These are phyloP conservation scores for Smutsia temminckii DNA, from an alignment of 2,797 vertebrate species.

Conservation along the genomic window DNA sequence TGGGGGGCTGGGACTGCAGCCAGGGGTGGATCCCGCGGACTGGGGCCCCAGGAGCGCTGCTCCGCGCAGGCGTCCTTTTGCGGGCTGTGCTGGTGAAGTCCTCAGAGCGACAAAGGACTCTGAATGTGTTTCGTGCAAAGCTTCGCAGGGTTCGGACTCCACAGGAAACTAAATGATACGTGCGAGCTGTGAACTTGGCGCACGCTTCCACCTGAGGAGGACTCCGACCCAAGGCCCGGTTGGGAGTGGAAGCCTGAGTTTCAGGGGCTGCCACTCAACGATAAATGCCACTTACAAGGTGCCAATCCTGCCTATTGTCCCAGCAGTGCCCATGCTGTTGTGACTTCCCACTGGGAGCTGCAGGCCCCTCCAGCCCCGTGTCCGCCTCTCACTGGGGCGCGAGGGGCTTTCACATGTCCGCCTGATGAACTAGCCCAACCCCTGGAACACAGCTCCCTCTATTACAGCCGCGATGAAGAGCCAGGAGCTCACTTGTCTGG, in stretches of 20 bases:
- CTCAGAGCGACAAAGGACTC: neutral
- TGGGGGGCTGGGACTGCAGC: too few species aligned
- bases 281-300: neutral
- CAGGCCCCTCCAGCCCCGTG: too few species aligned
- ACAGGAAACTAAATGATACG: neutral
- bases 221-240: accelerated
- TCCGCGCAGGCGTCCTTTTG: neutral
- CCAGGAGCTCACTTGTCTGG: neutral
- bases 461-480: neutral
- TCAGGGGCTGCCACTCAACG: accelerated
- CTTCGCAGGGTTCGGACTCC: neutral
- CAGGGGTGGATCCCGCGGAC: too few species aligned
- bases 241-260: neutral
- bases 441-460: neutral
- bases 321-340: too few species aligned
- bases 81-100: accelerated
- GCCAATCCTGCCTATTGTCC: neutral
- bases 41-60: too few species aligned
- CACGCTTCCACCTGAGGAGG: accelerated
- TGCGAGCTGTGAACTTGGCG: neutral
- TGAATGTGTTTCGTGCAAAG: neutral
- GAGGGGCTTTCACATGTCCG: neutral
- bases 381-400: neutral
- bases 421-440: neutral
- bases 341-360: accelerated